These are phyloP conservation scores for Cyclargus thomasi DNA, from an alignment of 1,140 invertebrate species.

Conservation along the genomic window DNA sequence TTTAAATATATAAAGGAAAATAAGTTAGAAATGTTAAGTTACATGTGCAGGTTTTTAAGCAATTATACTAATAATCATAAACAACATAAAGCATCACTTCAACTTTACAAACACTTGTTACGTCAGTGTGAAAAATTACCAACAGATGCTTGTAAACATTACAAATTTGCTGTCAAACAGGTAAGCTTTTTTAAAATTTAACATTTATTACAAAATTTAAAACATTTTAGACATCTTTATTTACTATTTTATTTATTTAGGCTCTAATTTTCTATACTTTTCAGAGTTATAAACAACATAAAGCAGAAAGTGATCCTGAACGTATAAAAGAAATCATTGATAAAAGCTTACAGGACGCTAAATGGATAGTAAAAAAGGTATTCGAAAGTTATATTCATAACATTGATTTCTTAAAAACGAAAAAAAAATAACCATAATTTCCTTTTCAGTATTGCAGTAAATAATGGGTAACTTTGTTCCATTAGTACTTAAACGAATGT, in stretches of 20 bases:
- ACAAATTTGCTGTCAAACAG: conserved; percentile 67
- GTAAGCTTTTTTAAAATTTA: conserved; percentile 29
- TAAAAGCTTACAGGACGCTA: conserved; percentile 83
- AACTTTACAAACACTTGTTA: conserved; percentile 63
- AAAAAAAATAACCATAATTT: conserved; percentile 21
- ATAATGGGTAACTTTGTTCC: conserved; percentile 46
- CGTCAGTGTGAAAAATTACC: conserved; percentile 66
- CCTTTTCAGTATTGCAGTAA: conserved; percentile 57
- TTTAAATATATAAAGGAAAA: neutral
- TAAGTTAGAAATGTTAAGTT: conserved; percentile 37
- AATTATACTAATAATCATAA: conserved; percentile 37
- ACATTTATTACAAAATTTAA: neutral
- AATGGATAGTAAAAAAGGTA: conserved; percentile 88
- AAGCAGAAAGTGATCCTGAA: conserved; percentile 82
- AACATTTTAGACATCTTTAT: neutral
- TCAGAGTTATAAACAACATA: conserved; percentile 86
- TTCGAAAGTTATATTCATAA: neutral
- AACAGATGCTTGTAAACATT: conserved; percentile 69
- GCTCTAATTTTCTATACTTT: conserved; percentile 35
- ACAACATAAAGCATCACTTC: conserved; percentile 59
- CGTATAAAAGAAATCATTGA: conserved; percentile 85
- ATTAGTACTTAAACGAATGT: conserved; percentile 25
- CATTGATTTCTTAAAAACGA: neutral
- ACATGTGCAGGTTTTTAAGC: conserved; percentile 30
- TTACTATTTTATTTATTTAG: neutral